Conservation (phyloP, 2,113 vertebrate species). For the Drymodes brunneopygia region DNA sequence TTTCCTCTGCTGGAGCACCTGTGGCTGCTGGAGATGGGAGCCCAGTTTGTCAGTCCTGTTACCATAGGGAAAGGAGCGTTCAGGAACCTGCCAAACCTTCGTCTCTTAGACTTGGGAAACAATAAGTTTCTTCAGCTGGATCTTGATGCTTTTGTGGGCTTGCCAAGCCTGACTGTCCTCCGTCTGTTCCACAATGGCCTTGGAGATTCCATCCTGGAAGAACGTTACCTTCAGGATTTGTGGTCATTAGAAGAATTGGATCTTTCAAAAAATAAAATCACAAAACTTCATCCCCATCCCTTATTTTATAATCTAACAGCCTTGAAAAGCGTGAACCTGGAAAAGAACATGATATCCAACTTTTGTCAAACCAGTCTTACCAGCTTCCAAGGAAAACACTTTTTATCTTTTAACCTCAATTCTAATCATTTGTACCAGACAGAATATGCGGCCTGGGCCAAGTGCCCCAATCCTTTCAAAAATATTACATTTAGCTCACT, state of each 20-base stretch:
- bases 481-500: conserved; percentile 69
- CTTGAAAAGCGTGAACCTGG: conserved; percentile 72
- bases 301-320: conserved; percentile 76
- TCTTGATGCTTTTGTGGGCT: conserved; percentile 77
- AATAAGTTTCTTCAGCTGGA: conserved; percentile 68
- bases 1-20: conserved; percentile 73
- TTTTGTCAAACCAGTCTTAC: conserved; percentile 80
- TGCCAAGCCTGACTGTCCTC: conserved; percentile 69
- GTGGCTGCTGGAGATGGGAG: conserved; percentile 65
- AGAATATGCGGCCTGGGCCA: conserved; percentile 44
- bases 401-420: conserved; percentile 66
- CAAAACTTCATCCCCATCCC: conserved; percentile 70
- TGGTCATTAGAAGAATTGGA: conserved; percentile 72
- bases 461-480: conserved; percentile 82
- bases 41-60: conserved; percentile 51
- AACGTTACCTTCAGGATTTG: conserved; percentile 77
- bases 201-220: conserved; percentile 70
- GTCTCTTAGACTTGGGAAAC: conserved; percentile 67
- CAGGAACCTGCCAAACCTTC: conserved; percentile 73
- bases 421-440: conserved; percentile 9
- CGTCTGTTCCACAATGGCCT: conserved; percentile 70
- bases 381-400: conserved; percentile 78
- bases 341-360: conserved; percentile 66
- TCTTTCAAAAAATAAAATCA: conserved; percentile 73
- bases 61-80: conserved; percentile 77